A percentile compares a stretch with the other conserved stretches of the same genome.
Evolutionary conservation across 2,797 vertebrate species (phyloP).

Genomic region (Xenopus petersii): DNA sequence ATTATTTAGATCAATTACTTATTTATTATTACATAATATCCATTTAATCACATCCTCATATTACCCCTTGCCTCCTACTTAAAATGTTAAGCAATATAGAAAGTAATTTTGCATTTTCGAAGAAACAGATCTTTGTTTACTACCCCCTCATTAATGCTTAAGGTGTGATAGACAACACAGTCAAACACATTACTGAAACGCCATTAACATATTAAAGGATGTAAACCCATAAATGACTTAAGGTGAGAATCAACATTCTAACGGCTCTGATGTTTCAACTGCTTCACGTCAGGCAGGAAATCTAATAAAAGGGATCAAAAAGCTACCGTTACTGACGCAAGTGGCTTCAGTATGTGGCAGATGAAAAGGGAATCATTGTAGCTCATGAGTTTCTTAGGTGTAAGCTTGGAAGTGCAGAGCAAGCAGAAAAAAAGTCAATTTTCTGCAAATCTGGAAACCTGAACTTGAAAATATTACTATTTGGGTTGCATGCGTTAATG

Average conservation of each 20-base stretch:
- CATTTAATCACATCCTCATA: not conserved
- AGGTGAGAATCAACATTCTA: slow-evolving; percentile 6
- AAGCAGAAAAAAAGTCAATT: not conserved
- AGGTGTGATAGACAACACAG: not conserved
- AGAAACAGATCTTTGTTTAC: not conserved
- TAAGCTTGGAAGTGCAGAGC: not conserved
- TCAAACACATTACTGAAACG: not conserved
- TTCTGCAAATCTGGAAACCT: not conserved
- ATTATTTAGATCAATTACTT: not conserved
- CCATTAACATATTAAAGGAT: slow-evolving; percentile 8
- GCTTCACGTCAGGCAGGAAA: not conserved
- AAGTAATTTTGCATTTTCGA: not conserved
- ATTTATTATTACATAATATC: not conserved
- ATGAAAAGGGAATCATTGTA: not conserved
- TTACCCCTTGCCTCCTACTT: not conserved
- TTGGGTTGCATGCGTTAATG: too few relatives aligned
- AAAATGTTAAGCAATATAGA: not conserved
- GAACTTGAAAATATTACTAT: not conserved
- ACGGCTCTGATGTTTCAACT: not conserved
- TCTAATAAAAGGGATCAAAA: not conserved
- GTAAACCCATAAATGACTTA: not conserved
- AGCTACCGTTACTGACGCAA: not conserved
- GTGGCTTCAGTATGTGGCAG: not conserved
- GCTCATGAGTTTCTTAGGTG: not conserved
- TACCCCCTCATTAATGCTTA: not conserved